Evolutionary conservation across 2,888 invertebrate species (phyloP), one percentile per base, ranked within the genome.

Genomic region (Perizoma flavofasciatum): DNA sequence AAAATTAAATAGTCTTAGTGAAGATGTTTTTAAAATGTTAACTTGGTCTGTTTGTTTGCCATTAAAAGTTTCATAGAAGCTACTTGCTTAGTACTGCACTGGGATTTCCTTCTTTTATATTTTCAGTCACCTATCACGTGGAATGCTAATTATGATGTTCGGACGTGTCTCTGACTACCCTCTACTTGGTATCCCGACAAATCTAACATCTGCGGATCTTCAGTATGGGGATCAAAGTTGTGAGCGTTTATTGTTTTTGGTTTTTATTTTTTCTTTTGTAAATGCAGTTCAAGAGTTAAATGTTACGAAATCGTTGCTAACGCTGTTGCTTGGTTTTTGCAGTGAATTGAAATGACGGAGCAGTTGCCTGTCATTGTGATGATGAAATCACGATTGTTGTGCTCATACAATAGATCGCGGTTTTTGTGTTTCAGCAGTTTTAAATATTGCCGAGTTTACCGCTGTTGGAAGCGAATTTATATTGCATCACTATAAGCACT

Each of bases 321-420:
- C 45, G 34, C 32, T 5, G 55, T 49, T 56, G 54, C 53, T 54
- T 49, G 56, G 49, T 66, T 68, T 67, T 67, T 65, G 63, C 65
- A 55, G 61, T 55, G 49, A 59, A 65, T 61, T 59, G 55, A 60
- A 67, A 64, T 49, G 56, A 55, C 61, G 57, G 56, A 51, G 53
- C 52, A 48, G 48, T 52, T 57, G 62, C 59, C 59, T 66, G 50
- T 58, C 61, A 67, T 60, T 54, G 57, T 58, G 62, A 61, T 62
- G 62, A 61, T 65, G 68, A 40, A 63, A 66, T 59, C 64, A 62
- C 65, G 56, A 66, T 68, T 66, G 67, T 68, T 65, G 58, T 58
- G 56, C 49, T 57, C 60, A 61, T 65, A 69, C 71, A 71, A 71
- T 68, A 62, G 66, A 62, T 41, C 35, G 64, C 6, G 57, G 63